A percentile compares a stretch with the other conserved stretches of the same genome.
Conservation (phyloP, 2,888 invertebrate species). For the Andrena flavipes region DNA sequence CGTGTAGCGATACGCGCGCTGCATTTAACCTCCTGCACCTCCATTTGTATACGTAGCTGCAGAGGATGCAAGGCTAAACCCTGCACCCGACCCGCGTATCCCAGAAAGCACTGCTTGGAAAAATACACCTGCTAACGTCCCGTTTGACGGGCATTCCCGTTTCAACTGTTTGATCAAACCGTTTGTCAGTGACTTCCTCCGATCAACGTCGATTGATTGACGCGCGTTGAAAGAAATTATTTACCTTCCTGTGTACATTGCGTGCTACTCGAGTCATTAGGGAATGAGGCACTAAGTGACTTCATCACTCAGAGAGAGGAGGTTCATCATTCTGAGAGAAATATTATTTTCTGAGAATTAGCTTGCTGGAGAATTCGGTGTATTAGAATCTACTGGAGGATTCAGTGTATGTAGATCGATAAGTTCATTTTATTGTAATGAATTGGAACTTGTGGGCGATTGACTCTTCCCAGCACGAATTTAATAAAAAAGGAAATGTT, state of each 20-base stretch:
- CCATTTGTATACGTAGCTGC: constrained; percentile 10
- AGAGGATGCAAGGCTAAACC: constrained; percentile 16
- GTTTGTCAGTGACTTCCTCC: not conserved
- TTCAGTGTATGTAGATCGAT: too few species aligned
- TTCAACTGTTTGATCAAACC: not conserved
- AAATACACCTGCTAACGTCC: not conserved
- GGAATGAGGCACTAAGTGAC: not conserved
- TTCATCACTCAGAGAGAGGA: not conserved
- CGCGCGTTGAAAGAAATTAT: not conserved
- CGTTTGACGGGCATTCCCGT: not conserved
- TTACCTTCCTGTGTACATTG: not conserved
- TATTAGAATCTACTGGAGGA: too few species aligned
- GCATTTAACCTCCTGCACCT: constrained; percentile 39
- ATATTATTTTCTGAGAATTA: too few species aligned
- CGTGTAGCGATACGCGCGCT: not conserved
- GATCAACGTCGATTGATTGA: constrained; percentile 1
- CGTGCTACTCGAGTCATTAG: not conserved
- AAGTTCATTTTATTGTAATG: too few species aligned
- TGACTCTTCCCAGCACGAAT: too few species aligned
- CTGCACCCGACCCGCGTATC: not conserved
- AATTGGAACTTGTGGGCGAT: too few species aligned
- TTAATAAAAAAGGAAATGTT: too few species aligned
- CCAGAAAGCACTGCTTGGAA: not conserved
- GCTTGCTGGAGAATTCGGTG: too few species aligned
- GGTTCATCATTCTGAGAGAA: too few species aligned